These are phyloP conservation scores for Sebastes dallii DNA, from an alignment of 2,797 vertebrate genomes.

Conservation along the genomic window DNA sequence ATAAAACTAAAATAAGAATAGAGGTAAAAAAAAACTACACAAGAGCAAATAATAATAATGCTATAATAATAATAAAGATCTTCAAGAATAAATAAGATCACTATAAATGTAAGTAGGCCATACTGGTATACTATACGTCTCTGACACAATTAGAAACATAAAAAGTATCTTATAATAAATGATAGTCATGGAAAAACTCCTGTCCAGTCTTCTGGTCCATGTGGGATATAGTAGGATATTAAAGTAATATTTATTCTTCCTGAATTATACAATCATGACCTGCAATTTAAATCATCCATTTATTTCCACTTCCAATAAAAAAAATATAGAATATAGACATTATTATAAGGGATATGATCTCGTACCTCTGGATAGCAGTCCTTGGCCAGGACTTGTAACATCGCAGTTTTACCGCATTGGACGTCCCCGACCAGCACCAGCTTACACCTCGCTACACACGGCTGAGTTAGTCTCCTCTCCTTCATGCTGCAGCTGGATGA, in stretches of 20 bases:
- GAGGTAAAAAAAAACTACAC: too few species aligned
- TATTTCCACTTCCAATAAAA: neutral
- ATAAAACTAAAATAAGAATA: neutral
- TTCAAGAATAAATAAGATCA: neutral
- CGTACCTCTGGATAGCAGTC: constrained; percentile 97
- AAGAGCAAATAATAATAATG: neutral
- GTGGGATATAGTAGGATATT: neutral
- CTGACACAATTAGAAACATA: neutral
- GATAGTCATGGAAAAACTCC: neutral
- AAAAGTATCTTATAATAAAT: neutral
- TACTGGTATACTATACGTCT: neutral
- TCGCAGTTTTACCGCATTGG: constrained; percentile 97
- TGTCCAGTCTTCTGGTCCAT: neutral
- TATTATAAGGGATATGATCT: neutral
- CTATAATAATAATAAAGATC: neutral
- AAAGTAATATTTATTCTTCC: neutral
- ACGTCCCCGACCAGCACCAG: constrained; percentile 95
- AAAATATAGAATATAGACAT: neutral
- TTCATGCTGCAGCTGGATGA: constrained; percentile 80
- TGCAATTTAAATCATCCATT: neutral
- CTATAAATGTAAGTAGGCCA: neutral
- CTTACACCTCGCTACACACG: constrained; percentile 90
- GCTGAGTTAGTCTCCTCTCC: constrained; percentile 88
- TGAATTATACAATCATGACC: neutral
- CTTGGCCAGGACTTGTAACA: constrained; percentile 95